A percentile compares a stretch with the other conserved stretches of the same genome.
phyloP scores from a whole-genome alignment of 2,888 invertebrate genomes.

The Microplitis manilae region DNA sequence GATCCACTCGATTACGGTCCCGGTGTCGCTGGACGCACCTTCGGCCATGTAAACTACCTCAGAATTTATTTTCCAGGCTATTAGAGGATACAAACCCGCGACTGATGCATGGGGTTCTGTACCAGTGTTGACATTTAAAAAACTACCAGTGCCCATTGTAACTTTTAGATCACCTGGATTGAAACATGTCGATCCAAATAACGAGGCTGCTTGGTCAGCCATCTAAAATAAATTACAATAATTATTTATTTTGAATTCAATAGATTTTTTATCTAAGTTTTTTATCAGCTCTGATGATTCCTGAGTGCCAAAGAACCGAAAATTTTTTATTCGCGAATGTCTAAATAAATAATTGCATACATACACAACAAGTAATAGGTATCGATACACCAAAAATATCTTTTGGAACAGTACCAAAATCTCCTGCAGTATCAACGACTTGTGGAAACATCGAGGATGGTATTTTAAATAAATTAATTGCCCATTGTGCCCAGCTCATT shows the following conservation, averaged over 20 bases:
- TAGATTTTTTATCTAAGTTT: not conserved
- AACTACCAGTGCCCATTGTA: slow-evolving; percentile 93
- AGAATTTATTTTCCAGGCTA: slow-evolving; percentile 84
- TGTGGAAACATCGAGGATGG: slow-evolving; percentile 84
- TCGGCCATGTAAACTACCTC: slow-evolving; percentile 85
- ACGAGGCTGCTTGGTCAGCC: slow-evolving; percentile 91
- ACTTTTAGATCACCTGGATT: slow-evolving; percentile 85
- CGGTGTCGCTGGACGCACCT: slow-evolving; percentile 90
- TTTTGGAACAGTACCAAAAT: slow-evolving; percentile 80
- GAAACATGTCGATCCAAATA: slow-evolving; percentile 91
- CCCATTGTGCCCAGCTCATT: slow-evolving; percentile 86
- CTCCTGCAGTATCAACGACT: slow-evolving; percentile 83
- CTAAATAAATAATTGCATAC: slow-evolving; percentile 57
- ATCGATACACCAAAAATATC: slow-evolving; percentile 83
- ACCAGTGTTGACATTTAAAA: slow-evolving; percentile 89
- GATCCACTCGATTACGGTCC: slow-evolving; percentile 90
- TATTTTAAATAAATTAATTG: slow-evolving; percentile 81
- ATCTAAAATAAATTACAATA: slow-evolving; percentile 73
- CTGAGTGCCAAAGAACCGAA: too few relatives aligned
- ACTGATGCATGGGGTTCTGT: slow-evolving; percentile 83
- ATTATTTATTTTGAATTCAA: too few relatives aligned
- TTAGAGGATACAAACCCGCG: slow-evolving; percentile 90
- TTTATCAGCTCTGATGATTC: too few relatives aligned
- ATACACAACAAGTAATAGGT: slow-evolving; percentile 85
- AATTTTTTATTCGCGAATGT: too few relatives aligned